Evolutionary conservation across 2,797 vertebrate genomes (phyloP), one percentile per base, ranked within the genome.

Genomic region (Botia almorhae): DNA sequence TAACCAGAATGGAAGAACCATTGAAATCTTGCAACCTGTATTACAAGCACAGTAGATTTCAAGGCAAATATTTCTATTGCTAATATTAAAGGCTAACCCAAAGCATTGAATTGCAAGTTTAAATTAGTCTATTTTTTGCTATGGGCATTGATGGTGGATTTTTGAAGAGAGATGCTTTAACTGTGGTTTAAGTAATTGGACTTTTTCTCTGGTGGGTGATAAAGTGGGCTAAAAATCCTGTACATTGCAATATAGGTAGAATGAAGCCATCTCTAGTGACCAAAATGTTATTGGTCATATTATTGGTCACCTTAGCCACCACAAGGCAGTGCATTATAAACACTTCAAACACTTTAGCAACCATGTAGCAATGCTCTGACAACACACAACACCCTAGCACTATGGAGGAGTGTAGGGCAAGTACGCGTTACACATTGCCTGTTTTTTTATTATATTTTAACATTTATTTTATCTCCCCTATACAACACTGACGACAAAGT

Each of bases 401-500:
- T 58, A 0, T 11, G 39, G 39, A 43, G 7, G 39, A 4, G 8
- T 10, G 8, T 43, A 8, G 10, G n/a, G n/a, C n/a, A 33, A 33
- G 33, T 33, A 33, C 4, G 3, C 33, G 3, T 33, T 33, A 33
- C 33, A 3, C 33, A 43, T 16, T 19, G 12, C 26, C 19, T 65
- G 12, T 21, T 19, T 72, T 58, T 72, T 1, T 26, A 56, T 69
- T 17, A 16, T 61, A 48, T 12, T 29, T 16, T 6, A 26, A 26
- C 16, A 19, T 10, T 7, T 74, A 43, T 14, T 39, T 7, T 3
- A 77, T 69, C 84, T 72, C 69, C 55, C 74, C 68, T 69, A 73
- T 65, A 76, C 77, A 83, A 77, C 17, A 64, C 79, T 39, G 78
- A 78, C 67, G 60, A 56, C 7, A 56, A 85, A 72, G 64, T 74